phyloP scores from a whole-genome alignment of 1,140 invertebrate genomes.

The Ctenoplectra terminalis region DNA sequence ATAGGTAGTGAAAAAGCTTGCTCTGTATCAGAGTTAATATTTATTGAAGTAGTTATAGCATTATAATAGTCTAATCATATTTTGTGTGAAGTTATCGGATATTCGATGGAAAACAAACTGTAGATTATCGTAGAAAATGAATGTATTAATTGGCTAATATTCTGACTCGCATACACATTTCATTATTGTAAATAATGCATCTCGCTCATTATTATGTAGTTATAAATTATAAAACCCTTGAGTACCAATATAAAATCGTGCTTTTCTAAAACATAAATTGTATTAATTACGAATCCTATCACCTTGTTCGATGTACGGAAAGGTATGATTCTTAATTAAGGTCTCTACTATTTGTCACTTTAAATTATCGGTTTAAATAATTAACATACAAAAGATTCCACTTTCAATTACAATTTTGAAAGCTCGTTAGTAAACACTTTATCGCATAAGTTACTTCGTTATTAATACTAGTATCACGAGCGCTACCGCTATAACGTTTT shows the following conservation, averaged over 20 bases:
- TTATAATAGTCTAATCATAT: slow-evolving; percentile 49
- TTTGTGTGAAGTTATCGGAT: slow-evolving; percentile 16
- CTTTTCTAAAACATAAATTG: slow-evolving; percentile 22
- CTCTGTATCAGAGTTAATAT: slow-evolving; percentile 78
- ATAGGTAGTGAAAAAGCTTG: slow-evolving; percentile 45
- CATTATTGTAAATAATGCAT: slow-evolving; percentile 75
- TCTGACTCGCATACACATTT: slow-evolving; percentile 53
- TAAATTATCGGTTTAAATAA: slow-evolving; percentile 19
- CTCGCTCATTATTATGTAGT: slow-evolving; percentile 62
- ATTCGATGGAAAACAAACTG: slow-evolving; percentile 27
- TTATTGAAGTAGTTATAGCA: slow-evolving; percentile 63
- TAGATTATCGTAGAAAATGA: slow-evolving; percentile 27
- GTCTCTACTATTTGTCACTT: background rate
- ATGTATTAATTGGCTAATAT: slow-evolving; percentile 55
- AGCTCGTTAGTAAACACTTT: slow-evolving; percentile 29
- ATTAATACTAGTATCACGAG: slow-evolving; percentile 47
- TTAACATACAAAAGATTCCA: slow-evolving; percentile 41
- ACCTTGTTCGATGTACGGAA: background rate
- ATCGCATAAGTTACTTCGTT: slow-evolving; percentile 17
- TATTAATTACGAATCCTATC: slow-evolving; percentile 44
- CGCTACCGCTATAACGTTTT: slow-evolving; percentile 24
- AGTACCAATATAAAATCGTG: slow-evolving; percentile 50
- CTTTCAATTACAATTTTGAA: slow-evolving; percentile 23
- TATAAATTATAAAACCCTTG: slow-evolving; percentile 64
- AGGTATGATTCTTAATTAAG: background rate